Evolutionary conservation across 2,113 vertebrate species (phyloP).

Genomic region (Glareola pratincola): DNA sequence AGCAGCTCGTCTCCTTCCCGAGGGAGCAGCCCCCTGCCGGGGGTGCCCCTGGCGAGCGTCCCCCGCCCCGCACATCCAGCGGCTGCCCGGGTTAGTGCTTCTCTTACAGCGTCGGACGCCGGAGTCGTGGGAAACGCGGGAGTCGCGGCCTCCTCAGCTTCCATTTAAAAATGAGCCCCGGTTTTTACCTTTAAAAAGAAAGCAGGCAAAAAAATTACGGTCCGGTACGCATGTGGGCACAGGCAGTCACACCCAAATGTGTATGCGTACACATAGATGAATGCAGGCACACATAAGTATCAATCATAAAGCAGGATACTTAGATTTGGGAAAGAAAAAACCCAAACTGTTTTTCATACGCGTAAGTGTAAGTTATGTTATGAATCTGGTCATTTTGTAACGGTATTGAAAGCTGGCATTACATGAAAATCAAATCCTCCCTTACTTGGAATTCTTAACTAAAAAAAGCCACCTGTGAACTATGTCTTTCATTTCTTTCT

Average conservation of each 20-base stretch:
- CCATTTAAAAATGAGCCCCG: not conserved
- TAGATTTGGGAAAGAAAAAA: not conserved
- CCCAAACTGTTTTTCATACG: not conserved
- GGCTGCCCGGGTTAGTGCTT: accelerated
- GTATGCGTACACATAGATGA: accelerated
- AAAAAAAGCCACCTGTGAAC: not conserved
- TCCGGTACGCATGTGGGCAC: accelerated
- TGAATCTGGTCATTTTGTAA: not conserved
- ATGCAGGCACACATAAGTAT: no score
- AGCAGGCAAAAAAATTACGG: not conserved
- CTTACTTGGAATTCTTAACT: not conserved
- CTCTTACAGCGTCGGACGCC: accelerated
- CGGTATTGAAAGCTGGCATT: not conserved
- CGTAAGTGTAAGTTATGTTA: not conserved
- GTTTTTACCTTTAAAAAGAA: not conserved
- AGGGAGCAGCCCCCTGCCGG: accelerated
- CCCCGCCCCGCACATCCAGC: not conserved
- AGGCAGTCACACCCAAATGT: accelerated
- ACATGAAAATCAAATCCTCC: not conserved
- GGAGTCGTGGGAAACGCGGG: not conserved
- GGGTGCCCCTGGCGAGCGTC: accelerated
- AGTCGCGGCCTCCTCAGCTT: accelerated
- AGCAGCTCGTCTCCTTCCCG: accelerated
- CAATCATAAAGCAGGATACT: not conserved
- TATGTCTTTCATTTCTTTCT: not conserved